These are phyloP conservation scores for Epinephelus malabaricus DNA, from an alignment of 2,797 vertebrate genomes.

Conservation along the genomic window DNA sequence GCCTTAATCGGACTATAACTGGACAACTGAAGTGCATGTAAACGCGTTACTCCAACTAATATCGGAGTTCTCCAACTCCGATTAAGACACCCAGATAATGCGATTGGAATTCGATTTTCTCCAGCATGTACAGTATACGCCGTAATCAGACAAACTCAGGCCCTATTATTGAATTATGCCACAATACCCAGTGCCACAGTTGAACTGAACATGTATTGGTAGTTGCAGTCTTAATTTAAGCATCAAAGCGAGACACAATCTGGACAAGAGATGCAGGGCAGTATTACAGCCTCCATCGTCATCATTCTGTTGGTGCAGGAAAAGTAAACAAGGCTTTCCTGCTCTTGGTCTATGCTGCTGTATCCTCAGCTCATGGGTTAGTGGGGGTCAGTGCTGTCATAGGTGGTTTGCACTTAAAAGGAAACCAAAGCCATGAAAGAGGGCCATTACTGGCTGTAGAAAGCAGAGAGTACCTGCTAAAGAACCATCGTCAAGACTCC, in stretches of 20 bases:
- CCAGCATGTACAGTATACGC: too few relatives aligned
- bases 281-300: not conserved
- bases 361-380: constrained; percentile 26
- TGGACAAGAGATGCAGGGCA: constrained; percentile 5
- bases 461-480: constrained; percentile 31
- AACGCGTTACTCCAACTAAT: too few relatives aligned
- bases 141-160: not conserved
- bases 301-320: constrained; percentile 5
- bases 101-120: too few relatives aligned
- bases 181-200: not conserved
- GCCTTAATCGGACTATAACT: too few relatives aligned
- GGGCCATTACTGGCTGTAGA: constrained; percentile 50
- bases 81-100: too few relatives aligned
- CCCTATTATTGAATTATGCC: not conserved
- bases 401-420: constrained; percentile 56
- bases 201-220: not conserved
- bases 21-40: too few relatives aligned
- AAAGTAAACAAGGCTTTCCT: constrained; percentile 18
- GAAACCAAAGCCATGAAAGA: constrained; percentile 52
- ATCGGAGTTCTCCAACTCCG: too few relatives aligned
- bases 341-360: constrained; percentile 3
- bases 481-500: constrained; percentile 42
- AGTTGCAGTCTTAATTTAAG: not conserved
- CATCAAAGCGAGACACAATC: not conserved
- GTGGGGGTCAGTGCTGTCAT: constrained; percentile 49